Evolutionary conservation across 2,797 vertebrate genomes (phyloP), one percentile per base, ranked within the genome.

Genomic region (Rhinophrynus dorsalis): DNA sequence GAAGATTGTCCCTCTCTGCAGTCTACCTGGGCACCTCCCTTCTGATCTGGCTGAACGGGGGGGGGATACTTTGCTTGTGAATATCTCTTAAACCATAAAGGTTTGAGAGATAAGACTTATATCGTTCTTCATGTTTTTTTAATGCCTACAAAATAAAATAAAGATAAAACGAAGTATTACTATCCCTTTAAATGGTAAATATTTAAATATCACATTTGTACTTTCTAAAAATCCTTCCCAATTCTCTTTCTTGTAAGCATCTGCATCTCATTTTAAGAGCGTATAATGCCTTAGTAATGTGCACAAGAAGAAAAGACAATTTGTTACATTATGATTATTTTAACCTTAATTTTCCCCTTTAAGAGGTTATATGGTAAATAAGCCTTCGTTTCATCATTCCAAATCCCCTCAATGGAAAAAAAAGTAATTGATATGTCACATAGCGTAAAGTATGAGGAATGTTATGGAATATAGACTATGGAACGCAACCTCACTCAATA

Each of bases 361-460:
- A 73, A 60, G 62, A 73, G 55, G 70, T 73, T 67, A 67, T 60
- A 54, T 58, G 33, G 70, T 67, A 67, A 73, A 73, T 73, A 73
- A 67, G 62, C 56, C 75, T 81, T 72, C 77, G 67, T 76, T 80
- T 55, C 78, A 78, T 73, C 76, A 23, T 78, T 68, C 77, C 75
- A 27, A 32, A 74, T 21, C 75, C 78, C 74, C 72, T 71, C 74
- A 81, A 81, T 75, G 76, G 71, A 76, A 40, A 44, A 75, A 70
- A 64, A 70, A 77, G 66, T 84, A 86, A 86, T 84, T 82, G 81
- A 81, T 80, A 77, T 86, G 82, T 84, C 84, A 84, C 35, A 58
- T 4, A 77, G 82, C 74, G 76, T 83, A 80, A 62, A 82, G 84
- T 84, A 84, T 84, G 81, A 83, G 77, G 40, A 76, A 65, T 79